phyloP scores from a whole-genome alignment of 2,113 vertebrate genomes.

The Calonectris borealis region DNA sequence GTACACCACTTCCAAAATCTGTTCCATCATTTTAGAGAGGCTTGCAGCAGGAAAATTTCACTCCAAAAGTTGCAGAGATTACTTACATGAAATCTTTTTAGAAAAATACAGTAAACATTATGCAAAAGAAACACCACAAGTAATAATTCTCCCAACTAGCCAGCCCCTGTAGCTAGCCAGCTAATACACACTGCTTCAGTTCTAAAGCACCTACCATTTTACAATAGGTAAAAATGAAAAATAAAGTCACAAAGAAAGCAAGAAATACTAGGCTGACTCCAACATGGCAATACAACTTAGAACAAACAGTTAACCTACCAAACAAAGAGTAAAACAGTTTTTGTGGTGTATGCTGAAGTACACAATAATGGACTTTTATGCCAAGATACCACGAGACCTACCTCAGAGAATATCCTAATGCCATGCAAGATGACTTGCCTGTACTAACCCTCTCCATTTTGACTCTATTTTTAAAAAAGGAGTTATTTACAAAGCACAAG shows the following conservation, averaged over 20 bases:
- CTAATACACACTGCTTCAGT: constrained; percentile 1
- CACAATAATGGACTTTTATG: not conserved
- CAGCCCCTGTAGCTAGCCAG: constrained; percentile 15
- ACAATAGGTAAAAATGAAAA: not conserved
- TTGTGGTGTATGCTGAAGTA: not conserved
- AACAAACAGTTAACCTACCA: not conserved
- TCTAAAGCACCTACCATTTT: not conserved
- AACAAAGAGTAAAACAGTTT: not conserved
- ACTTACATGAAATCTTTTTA: constrained; percentile 50
- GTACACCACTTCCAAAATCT: constrained; percentile 36
- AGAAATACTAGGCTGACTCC: not conserved
- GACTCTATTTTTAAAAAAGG: not conserved
- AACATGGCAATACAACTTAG: not conserved
- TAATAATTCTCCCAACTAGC: not conserved
- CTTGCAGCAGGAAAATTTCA: constrained; percentile 13
- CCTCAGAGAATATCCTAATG: not conserved
- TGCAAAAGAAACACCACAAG: not conserved
- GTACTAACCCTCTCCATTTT: constrained; percentile 16
- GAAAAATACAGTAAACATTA: constrained; percentile 46
- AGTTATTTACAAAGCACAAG: constrained; percentile 25
- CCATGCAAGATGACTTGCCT: not conserved
- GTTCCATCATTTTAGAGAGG: constrained; percentile 9
- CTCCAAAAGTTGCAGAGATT: constrained; percentile 39
- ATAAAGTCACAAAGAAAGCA: not conserved
- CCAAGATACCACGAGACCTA: constrained; percentile 21